phyloP scores from a whole-genome alignment of 2,797 vertebrate species.

The Macropus fuliginosus region DNA sequence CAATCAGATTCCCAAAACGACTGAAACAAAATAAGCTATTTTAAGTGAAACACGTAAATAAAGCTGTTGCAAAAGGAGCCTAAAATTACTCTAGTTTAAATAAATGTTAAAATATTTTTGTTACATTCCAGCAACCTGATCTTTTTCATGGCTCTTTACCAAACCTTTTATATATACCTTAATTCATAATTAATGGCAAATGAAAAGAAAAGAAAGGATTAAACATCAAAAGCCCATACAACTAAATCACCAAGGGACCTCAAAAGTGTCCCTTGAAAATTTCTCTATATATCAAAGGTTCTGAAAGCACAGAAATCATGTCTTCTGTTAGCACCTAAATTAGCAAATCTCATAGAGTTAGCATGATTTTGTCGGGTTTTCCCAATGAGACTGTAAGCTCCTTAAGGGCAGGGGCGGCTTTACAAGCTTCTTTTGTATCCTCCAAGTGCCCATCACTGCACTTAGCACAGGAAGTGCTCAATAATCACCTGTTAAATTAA shows the following conservation, averaged over 20 bases:
- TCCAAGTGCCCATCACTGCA: background rate
- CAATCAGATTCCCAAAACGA: slow-evolving; percentile 95
- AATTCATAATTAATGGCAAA: slow-evolving; percentile 26
- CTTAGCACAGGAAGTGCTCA: slow-evolving; percentile 50
- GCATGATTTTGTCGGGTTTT: slow-evolving; percentile 7
- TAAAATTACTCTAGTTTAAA: background rate
- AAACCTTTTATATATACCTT: slow-evolving; percentile 3
- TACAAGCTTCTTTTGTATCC: background rate
- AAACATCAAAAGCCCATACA: background rate
- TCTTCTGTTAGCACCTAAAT: background rate
- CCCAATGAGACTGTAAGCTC: background rate
- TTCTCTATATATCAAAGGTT: background rate
- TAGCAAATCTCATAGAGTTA: slow-evolving; percentile 17
- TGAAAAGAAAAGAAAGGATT: slow-evolving; percentile 38
- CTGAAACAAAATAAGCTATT: slow-evolving; percentile 79
- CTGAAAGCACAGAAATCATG: slow-evolving; percentile 45
- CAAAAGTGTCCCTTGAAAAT: background rate
- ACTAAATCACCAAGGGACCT: background rate
- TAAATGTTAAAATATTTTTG: slow-evolving; percentile 35
- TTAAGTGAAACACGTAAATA: slow-evolving; percentile 30
- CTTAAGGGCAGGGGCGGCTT: slow-evolving; percentile 7
- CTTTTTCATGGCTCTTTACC: slow-evolving; percentile 4
- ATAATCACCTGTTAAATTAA: background rate
- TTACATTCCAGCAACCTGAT: background rate
- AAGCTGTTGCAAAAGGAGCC: background rate